phyloP scores from a whole-genome alignment of 2,888 invertebrate species.

The Geotrupes spiniger region DNA sequence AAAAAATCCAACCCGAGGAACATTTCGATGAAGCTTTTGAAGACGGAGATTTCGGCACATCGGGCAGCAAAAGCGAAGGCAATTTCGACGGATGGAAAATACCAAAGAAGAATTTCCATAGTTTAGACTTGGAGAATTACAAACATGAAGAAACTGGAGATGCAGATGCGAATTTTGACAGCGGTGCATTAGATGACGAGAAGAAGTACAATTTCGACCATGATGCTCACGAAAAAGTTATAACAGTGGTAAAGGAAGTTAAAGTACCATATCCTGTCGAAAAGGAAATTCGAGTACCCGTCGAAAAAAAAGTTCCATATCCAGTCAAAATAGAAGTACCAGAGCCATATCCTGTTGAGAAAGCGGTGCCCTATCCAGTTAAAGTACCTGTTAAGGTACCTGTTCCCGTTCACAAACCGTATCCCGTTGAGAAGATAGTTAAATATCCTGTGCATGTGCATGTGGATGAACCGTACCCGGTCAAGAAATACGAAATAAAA shows the following conservation, averaged over 20 bases:
- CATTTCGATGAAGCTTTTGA: background rate
- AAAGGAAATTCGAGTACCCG: constrained; percentile 61
- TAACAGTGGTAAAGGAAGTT: constrained; percentile 62
- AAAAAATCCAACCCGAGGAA: no score
- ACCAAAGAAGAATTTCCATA: background rate
- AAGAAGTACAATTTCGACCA: background rate
- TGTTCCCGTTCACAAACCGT: constrained; percentile 53
- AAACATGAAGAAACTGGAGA: no score
- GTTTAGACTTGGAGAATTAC: background rate
- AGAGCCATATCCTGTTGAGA: constrained; percentile 67
- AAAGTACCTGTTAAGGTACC: constrained; percentile 58
- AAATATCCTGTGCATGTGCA: constrained; percentile 64
- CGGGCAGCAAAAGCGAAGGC: background rate
- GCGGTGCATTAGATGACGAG: no score
- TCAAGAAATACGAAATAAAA: constrained; percentile 68
- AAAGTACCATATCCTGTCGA: constrained; percentile 66
- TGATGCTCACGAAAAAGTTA: constrained; percentile 12
- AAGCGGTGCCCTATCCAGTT: constrained; percentile 64
- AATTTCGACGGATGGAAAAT: background rate
- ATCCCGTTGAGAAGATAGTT: constrained; percentile 70
- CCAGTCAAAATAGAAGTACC: constrained; percentile 41
- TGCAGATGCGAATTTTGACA: no score
- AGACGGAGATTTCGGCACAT: background rate
- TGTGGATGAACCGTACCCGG: constrained; percentile 61
- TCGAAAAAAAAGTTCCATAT: constrained; percentile 52